Conservation (phyloP, 1,140 invertebrate genomes). For the Lasaia peninsularis region DNA sequence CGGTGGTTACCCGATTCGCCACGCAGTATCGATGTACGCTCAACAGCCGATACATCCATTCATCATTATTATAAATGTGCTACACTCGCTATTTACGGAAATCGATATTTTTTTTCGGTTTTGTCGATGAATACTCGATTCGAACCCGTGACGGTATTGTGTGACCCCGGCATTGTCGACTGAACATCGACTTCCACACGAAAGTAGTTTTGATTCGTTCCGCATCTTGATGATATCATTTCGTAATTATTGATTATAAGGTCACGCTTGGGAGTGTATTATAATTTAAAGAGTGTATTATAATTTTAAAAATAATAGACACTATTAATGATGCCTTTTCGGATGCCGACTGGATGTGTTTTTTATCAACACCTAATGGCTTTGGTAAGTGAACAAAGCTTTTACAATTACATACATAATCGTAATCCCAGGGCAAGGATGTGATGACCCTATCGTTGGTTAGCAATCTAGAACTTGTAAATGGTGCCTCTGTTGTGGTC, state of each 20-base stretch:
- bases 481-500: too few species aligned
- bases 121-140: slow-evolving; percentile 63
- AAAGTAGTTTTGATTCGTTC: slow-evolving; percentile 59
- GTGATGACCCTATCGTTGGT: too few species aligned
- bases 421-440: slow-evolving; percentile 4
- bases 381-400: too few species aligned
- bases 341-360: background rate
- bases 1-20: slow-evolving; percentile 51
- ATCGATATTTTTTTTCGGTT: slow-evolving; percentile 77
- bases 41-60: slow-evolving; percentile 64
- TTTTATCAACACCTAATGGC: background rate
- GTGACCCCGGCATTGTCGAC: slow-evolving; percentile 67
- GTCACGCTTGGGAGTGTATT: slow-evolving; percentile 46
- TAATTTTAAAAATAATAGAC: slow-evolving; percentile 18
- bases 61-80: slow-evolving; percentile 77
- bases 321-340: slow-evolving; percentile 46
- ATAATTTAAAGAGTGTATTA: slow-evolving; percentile 8
- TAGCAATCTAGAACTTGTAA: too few species aligned
- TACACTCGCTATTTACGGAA: slow-evolving; percentile 76
- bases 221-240: slow-evolving; percentile 57
- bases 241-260: slow-evolving; percentile 72
- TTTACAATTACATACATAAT: too few species aligned
- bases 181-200: slow-evolving; percentile 37
- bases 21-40: slow-evolving; percentile 62
- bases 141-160: slow-evolving; percentile 69